Evolutionary conservation across 1,140 invertebrate genomes (phyloP).

Genomic region (Apis cerana): DNA sequence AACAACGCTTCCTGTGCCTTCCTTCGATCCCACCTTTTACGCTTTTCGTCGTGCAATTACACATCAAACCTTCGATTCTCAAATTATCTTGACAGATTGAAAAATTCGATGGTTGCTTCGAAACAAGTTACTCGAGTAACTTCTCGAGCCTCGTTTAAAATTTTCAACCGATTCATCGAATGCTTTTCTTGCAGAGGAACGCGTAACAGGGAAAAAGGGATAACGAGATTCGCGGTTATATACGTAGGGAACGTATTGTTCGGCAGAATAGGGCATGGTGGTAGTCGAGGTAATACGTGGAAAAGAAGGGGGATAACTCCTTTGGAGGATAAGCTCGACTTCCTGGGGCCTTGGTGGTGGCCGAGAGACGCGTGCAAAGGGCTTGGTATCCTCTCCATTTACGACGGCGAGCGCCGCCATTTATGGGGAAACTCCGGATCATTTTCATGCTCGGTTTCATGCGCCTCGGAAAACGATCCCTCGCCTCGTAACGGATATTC

Average conservation of each 20-base stretch:
- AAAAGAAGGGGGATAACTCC: background rate
- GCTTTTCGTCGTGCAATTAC: no score
- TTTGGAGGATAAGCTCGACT: constrained; percentile 36
- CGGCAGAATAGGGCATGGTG: no score
- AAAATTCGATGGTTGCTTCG: no score
- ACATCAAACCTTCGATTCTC: no score
- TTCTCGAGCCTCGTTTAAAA: no score
- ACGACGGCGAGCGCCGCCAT: background rate
- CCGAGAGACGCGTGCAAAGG: background rate
- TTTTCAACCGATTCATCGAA: no score
- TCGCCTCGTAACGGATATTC: background rate
- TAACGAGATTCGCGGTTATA: no score
- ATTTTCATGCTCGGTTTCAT: constrained; percentile 65
- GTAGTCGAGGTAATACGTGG: constrained; percentile 13
- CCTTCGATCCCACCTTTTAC: no score
- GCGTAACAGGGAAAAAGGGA: background rate
- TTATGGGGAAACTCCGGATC: constrained; percentile 29
- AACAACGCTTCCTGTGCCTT: background rate
- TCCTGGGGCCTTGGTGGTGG: constrained; percentile 23
- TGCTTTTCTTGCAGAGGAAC: no score
- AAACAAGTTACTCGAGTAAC: no score
- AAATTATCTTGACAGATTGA: no score
- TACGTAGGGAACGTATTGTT: no score
- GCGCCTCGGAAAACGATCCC: constrained; percentile 6
- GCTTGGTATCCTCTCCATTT: constrained; percentile 1